Base-by-base conservation (phyloP, 2,888 invertebrate genomes). In the Diaperis boleti region DNA sequence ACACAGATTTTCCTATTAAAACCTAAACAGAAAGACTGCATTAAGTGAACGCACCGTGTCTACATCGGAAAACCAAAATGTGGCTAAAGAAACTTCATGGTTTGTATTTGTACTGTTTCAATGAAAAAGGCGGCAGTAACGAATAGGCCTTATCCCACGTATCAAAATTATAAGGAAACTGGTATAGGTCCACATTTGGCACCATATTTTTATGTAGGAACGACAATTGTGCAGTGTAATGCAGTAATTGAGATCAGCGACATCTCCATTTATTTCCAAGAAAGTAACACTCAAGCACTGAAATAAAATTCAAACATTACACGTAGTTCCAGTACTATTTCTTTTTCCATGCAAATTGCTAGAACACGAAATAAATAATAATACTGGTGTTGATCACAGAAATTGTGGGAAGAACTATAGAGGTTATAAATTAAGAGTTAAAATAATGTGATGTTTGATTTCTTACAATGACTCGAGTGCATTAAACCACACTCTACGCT, bases 171-270 rank as follows among this genome's bases (percentile, higher is more conserved):
- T 33, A 59, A 59, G 39, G 8, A 39, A 59, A 59, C 18, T 39
- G 44, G 31, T 49, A 42, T 56, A 64, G 55, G 59, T 64, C 56
- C 60, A 64, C 61, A 63, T 70, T 72, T 72, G 72, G 72, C 72
- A 72, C 70, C 70, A 60, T 45, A 45, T 65, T 64, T 67, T 64
- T 61, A 62, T 62, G 63, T 70, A 70, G 67, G 70, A 73, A 72
- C 68, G 64, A 72, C 72, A 73, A 73, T 71, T 72, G 73, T 75
- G 76, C 74, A 73, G 70, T 72, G 72, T 72, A 74, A 75, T 69
- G 72, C 72, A 75, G 73, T 68, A 71, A 66, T 65, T 74, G 77
- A 77, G 76, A 76, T 77, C 76, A 75, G 67, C 45, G 61, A 57
- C 39, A 72, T 73, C 71, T 72, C 73, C 59, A 55, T 44, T 18